A percentile compares a stretch with the other conserved stretches of the same genome.
Evolutionary conservation across 2,113 vertebrate genomes (phyloP).

Genomic region (Halcyon malimbica): DNA sequence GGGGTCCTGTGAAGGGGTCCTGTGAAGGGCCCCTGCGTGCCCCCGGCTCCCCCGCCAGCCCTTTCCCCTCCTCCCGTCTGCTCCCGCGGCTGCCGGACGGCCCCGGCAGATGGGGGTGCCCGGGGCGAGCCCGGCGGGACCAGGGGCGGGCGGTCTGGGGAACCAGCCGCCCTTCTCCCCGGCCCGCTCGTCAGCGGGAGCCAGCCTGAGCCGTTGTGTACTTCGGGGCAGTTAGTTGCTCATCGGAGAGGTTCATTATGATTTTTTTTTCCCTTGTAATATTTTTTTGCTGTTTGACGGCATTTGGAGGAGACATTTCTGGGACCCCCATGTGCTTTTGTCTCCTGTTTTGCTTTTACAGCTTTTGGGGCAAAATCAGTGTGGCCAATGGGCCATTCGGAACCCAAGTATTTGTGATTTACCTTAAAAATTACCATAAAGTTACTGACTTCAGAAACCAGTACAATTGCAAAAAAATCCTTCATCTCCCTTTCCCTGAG

Average conservation of each 20-base stretch:
- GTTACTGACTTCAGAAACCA: not conserved
- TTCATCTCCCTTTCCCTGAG: not conserved
- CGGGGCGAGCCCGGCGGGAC: not conserved
- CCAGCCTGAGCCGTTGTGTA: conserved; percentile 69
- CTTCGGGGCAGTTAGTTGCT: conserved; percentile 69
- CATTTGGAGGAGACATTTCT: not conserved
- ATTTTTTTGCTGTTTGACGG: conserved; percentile 56
- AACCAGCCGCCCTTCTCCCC: fast-evolving
- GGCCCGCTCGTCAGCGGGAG: conserved; percentile 63
- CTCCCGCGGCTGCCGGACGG: not conserved
- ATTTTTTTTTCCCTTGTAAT: conserved; percentile 44
- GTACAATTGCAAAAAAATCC: not conserved
- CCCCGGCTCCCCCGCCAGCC: not conserved
- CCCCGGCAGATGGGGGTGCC: not conserved
- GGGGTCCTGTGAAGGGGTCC: too few relatives aligned
- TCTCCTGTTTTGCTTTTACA: too few relatives aligned
- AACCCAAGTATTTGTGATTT: not conserved
- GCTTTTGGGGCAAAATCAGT: not conserved
- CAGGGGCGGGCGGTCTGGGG: not conserved
- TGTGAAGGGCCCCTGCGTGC: too few relatives aligned
- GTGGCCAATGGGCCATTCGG: not conserved
- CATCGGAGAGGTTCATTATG: conserved; percentile 64
- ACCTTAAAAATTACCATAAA: not conserved
- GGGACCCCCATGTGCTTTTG: not conserved
- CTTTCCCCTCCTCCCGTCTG: not conserved